These are phyloP conservation scores for Seriola rivoliana DNA, from an alignment of 2,113 vertebrate species.

Conservation along the genomic window DNA sequence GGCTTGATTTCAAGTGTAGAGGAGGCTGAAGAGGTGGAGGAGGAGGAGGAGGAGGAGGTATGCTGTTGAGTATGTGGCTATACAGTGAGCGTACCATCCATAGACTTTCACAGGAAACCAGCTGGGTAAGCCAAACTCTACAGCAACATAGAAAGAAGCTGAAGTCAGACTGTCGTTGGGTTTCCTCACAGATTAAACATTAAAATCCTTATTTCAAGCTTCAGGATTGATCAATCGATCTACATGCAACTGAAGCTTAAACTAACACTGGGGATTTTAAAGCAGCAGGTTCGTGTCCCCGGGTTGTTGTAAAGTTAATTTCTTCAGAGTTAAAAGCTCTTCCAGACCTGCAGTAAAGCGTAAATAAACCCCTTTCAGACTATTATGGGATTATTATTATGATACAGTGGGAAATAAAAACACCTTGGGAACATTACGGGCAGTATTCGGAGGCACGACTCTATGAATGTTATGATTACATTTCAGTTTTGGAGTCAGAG, in stretches of 20 bases:
- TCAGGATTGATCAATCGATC: neutral
- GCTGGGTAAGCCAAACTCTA: slow-evolving; percentile 32
- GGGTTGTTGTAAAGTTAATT: slow-evolving; percentile 54
- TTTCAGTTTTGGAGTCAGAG: neutral
- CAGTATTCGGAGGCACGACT: neutral
- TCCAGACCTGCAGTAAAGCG: slow-evolving; percentile 32
- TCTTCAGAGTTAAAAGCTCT: slow-evolving; percentile 49
- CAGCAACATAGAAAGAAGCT: neutral
- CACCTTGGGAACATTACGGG: neutral
- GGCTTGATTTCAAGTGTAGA: slow-evolving; percentile 61
- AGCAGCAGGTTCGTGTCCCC: slow-evolving; percentile 9
- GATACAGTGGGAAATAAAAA: slow-evolving; percentile 65
- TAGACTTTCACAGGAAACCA: slow-evolving; percentile 46
- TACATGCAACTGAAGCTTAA: neutral
- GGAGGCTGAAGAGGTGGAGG: slow-evolving; percentile 35
- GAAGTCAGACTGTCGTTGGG: neutral
- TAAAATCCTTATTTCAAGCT: slow-evolving; percentile 1
- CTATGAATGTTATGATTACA: slow-evolving; percentile 3
- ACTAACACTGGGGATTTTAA: neutral
- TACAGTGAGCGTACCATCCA: slow-evolving; percentile 68
- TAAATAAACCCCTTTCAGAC: slow-evolving; percentile 32
- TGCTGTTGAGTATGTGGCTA: slow-evolving; percentile 69
- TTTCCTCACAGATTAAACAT: neutral
- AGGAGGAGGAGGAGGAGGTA: slow-evolving; percentile 53
- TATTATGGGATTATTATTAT: slow-evolving; percentile 26